phyloP scores from a whole-genome alignment of 2,888 invertebrate genomes.

The Perithous albicinctus region DNA sequence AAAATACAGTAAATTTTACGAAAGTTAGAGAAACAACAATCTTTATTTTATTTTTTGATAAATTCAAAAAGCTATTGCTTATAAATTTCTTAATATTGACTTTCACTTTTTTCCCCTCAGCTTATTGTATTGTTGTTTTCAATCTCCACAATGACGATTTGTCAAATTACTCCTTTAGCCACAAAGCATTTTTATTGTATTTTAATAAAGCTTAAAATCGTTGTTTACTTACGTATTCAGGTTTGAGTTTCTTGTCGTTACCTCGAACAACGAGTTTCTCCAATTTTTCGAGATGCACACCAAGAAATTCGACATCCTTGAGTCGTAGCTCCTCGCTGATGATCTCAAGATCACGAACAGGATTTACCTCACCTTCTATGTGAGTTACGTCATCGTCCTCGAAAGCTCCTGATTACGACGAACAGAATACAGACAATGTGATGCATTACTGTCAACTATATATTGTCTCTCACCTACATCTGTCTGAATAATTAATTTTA shows the following conservation, averaged over 20 bases:
- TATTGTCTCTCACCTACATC: neutral
- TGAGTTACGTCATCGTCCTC: constrained; percentile 99
- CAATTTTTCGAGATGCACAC: constrained; percentile 93
- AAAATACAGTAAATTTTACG: too few species aligned
- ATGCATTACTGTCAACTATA: constrained; percentile 6
- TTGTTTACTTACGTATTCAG: constrained; percentile 93
- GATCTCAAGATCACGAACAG: constrained; percentile 97
- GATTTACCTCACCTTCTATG: constrained; percentile 99
- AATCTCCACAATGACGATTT: neutral
- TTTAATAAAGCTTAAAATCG: too few species aligned
- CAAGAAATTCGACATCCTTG: constrained; percentile 96
- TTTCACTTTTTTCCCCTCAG: neutral
- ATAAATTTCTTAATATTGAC: too few species aligned
- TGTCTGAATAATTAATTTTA: constrained; percentile 40
- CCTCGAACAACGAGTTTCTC: constrained; percentile 94
- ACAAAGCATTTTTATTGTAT: too few species aligned
- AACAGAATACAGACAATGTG: constrained; percentile 32
- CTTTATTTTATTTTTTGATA: too few species aligned
- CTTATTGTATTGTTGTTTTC: neutral
- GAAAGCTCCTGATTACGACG: constrained; percentile 92
- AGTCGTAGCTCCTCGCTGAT: constrained; percentile 97
- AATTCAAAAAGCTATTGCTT: too few species aligned
- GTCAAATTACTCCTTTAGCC: neutral
- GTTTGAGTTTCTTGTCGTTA: constrained; percentile 96
- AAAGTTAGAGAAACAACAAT: too few species aligned